Conservation (phyloP, 2,797 vertebrate species). For the Luscinia megarhynchos region DNA sequence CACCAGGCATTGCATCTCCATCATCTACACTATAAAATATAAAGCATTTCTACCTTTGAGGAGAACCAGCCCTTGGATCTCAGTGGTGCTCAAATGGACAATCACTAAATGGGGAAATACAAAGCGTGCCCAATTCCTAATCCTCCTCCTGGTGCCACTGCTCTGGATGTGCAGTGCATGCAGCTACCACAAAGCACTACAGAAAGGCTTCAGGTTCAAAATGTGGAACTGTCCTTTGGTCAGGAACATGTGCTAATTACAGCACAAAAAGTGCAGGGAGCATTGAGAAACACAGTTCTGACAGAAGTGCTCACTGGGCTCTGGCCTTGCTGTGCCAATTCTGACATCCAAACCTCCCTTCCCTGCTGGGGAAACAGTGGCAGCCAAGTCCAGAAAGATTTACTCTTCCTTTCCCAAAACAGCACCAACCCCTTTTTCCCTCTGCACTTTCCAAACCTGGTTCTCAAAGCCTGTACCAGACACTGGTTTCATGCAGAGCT, state of each 20-base stretch:
- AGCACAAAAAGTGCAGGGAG: background rate
- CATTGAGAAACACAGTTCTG: background rate
- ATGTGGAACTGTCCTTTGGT: background rate
- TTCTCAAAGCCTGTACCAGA: background rate
- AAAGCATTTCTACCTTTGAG: background rate
- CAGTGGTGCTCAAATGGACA: background rate
- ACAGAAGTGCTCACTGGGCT: background rate
- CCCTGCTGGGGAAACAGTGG: background rate
- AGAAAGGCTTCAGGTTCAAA: background rate
- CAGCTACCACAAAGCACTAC: background rate
- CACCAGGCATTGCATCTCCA: background rate
- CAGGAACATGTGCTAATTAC: fast-evolving
- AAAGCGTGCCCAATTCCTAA: background rate
- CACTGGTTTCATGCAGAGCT: background rate
- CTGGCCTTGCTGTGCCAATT: background rate
- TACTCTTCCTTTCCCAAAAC: background rate
- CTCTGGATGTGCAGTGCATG: background rate
- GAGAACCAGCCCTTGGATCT: background rate
- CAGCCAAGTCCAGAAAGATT: background rate
- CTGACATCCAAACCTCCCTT: background rate
- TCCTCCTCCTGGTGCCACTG: background rate
- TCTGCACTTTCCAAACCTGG: background rate
- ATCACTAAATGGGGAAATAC: background rate
- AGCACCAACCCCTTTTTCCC: background rate
- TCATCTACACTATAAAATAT: background rate